Percentiles rank a stretch among this genome's conserved stretches.
phyloP scores from a whole-genome alignment of 2,113 vertebrate species.

The Microtus ochrogaster region DNA sequence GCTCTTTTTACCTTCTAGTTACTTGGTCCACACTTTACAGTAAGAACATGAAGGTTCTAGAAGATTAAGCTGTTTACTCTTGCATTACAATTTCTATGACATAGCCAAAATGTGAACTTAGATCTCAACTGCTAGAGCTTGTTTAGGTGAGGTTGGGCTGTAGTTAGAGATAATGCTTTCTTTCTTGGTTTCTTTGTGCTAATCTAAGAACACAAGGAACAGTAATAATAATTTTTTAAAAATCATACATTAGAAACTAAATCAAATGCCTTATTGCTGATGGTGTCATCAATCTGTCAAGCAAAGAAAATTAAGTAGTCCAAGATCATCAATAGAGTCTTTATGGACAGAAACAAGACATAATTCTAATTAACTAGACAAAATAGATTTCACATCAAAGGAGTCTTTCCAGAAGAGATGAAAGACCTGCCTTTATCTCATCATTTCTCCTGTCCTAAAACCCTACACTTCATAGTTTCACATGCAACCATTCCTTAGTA shows the following conservation, averaged over 20 bases:
- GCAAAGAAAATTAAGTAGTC: slow-evolving; percentile 46
- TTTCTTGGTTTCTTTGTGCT: slow-evolving; percentile 29
- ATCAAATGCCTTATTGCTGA: slow-evolving; percentile 11
- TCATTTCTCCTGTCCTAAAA: neutral
- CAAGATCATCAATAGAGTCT: slow-evolving; percentile 18
- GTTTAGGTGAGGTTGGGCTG: neutral
- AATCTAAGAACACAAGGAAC: slow-evolving; percentile 9
- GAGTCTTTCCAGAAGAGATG: neutral
- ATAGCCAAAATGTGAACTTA: slow-evolving; percentile 5
- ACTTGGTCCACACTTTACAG: slow-evolving; percentile 16
- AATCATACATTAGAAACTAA: slow-evolving; percentile 22
- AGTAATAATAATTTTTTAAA: slow-evolving; percentile 26
- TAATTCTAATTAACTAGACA: slow-evolving; percentile 43
- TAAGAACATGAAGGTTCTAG: slow-evolving; percentile 33
- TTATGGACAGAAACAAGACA: slow-evolving; percentile 39
- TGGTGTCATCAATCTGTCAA: slow-evolving; percentile 30
- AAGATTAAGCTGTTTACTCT: slow-evolving; percentile 12
- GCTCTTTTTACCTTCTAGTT: neutral
- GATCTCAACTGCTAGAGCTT: neutral
- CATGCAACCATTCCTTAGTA: neutral
- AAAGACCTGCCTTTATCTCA: neutral
- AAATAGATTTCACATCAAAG: slow-evolving; percentile 48
- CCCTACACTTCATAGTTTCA: slow-evolving; percentile 12
- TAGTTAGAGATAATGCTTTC: neutral
- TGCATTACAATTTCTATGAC: neutral